Base-by-base conservation (phyloP, 2,888 invertebrate genomes). In the Lepetodrilus schrolli region DNA sequence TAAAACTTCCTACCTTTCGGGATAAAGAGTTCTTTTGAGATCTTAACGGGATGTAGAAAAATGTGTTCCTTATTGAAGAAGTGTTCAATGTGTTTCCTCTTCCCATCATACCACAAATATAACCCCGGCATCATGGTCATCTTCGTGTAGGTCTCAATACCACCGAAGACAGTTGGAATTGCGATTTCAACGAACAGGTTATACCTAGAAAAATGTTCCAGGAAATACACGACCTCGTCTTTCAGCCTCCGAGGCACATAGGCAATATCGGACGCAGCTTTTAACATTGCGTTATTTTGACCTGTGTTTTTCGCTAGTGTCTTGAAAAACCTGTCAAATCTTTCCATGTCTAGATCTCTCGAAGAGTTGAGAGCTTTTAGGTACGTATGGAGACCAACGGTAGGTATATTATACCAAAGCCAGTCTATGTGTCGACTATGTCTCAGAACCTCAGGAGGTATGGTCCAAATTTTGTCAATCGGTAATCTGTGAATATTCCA, bases 401-500 rank as follows among this genome's bases (percentile, higher is more conserved):
- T 7, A 13, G 21, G 51, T 1, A 1, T 21, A 8, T 51, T 26
- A n/a, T 26, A 10, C 51, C 51, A 51, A 51, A 8, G 51, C 51
- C 51, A 51, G 1, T 23, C n/a, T 0, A 8, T 30, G 1, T 23
- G 23, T 10, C 5, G n/a, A 2, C 26, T 26, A 7, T 23, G 21
- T 26, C 30, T 7, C 3, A 51, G 13, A 2, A 51, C 5, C 4
- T 5, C 30, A 3, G 23, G 13, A 13, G 23, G 7, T 8, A 23
- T 2, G 23, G 72, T 58, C 75, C 75, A 75, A 1, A 71, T 37
- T 65, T 65, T 38, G 17, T 71, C 51, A 8, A 21, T 13, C n/a
- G 72, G 72, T 10, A 72, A 37, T 4, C 36, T 43, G 26, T 43
- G 58, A 5, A 75, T 13, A 17, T 69, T 75, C 75, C 75, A 75